Base-by-base conservation (phyloP, 1,140 invertebrate genomes). In the Cyclargus thomasi region DNA sequence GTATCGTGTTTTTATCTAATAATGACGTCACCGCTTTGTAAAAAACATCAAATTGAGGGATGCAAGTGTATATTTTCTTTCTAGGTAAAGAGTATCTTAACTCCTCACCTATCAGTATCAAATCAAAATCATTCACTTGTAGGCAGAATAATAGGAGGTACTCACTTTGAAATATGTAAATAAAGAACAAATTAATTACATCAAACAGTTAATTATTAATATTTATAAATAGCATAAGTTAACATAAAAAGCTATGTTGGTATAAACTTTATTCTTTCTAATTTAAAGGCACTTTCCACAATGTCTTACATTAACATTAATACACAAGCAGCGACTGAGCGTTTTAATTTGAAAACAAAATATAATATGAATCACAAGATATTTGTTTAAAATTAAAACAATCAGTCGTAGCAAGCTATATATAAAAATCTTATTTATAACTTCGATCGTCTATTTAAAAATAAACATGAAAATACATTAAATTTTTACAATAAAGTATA, bases 141-240 rank as follows among this genome's bases (percentile, higher is more conserved):
- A n/a, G n/a, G n/a, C n/a, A n/a, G n/a, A 29, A 6, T 6, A 2
- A 2, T 29, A 29, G 2, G 29, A 29, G 39, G 39, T 47, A 16
- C 11, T 2, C 10, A 16, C 11, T 11, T 14, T 1, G 14, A 47
- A 72, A 75, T 74, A 67, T 74, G 71, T 75, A 80, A 78, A 80
- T 73, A 79, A 83, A 80, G 72, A 77, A 79, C 71, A 76, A 73
- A 72, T 66, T 70, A 47, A 70, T 70, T 90, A 86, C 88, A 88
- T 88, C 81, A 90, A 88, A 88, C 86, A 88, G 79, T 88, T 87
- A 88, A 88, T 88, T 87, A 88, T 90, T 88, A 85, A 82, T 87
- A 82, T 84, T 88, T 88, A 90, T 88, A 90, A 88, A 88, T 88
- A 88, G 86, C 85, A 86, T 88, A 88, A 87, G 83, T 87, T 88